Conservation (phyloP, 2,888 invertebrate genomes). For the Parapristionchus giblindavisi region DNA sequence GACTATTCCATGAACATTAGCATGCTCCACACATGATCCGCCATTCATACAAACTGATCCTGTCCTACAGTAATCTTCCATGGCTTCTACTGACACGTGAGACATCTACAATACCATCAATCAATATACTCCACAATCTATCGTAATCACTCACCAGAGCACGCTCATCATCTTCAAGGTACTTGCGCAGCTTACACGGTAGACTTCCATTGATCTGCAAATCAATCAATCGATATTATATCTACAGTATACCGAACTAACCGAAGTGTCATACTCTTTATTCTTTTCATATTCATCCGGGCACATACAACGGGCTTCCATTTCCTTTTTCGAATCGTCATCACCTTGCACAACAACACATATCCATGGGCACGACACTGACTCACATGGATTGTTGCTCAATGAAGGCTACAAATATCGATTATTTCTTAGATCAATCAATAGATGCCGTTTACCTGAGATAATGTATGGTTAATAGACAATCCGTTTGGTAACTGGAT, state of each 20-base stretch:
- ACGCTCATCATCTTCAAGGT: background rate
- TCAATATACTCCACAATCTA: too few relatives aligned
- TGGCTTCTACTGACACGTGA: conserved; percentile 28
- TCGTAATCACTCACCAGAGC: conserved; percentile 14
- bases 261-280: conserved; percentile 16
- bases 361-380: conserved; percentile 48
- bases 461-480: conserved; percentile 54
- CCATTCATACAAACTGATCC: conserved; percentile 29
- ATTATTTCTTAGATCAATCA: too few relatives aligned
- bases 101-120: too few relatives aligned
- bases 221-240: too few relatives aligned
- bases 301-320: conserved; percentile 45
- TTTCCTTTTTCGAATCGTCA: background rate
- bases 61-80: conserved; percentile 28
- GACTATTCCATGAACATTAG: conserved; percentile 24
- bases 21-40: conserved; percentile 23
- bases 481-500: conserved; percentile 53
- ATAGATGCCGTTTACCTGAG: too few relatives aligned
- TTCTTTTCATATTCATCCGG: conserved; percentile 46
- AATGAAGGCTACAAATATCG: conserved; percentile 38
- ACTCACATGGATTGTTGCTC: conserved; percentile 43
- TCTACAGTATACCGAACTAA: conserved; percentile 8
- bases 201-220: conserved; percentile 25
- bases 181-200: conserved; percentile 30
- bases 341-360: conserved; percentile 41